These are phyloP conservation scores for Glaucomys volans DNA, from an alignment of 2,113 vertebrate genomes.

Conservation along the genomic window DNA sequence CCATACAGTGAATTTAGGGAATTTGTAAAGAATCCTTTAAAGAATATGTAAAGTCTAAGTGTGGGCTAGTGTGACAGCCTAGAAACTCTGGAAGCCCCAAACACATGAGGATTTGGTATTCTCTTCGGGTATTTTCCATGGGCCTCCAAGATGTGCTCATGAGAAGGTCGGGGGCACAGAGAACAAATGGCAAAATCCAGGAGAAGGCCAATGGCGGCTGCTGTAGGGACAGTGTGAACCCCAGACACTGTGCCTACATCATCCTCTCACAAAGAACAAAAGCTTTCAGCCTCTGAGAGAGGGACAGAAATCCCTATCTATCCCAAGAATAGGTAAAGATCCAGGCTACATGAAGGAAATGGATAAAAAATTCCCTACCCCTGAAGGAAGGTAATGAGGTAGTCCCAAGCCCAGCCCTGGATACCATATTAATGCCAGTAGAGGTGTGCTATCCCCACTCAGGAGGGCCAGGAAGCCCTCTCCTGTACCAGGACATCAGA, in stretches of 20 bases:
- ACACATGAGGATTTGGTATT: neutral
- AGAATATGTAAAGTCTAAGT: neutral
- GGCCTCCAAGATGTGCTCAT: neutral
- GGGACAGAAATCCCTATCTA: neutral
- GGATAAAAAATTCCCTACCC: neutral
- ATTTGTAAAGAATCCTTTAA: neutral
- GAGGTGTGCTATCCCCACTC: neutral
- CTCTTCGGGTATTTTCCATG: neutral
- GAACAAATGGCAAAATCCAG: neutral
- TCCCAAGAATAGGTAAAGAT: neutral
- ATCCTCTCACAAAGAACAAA: neutral
- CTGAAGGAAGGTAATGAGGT: neutral
- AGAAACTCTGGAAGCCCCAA: neutral
- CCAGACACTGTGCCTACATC: neutral
- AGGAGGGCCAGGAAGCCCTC: neutral
- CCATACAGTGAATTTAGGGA: neutral
- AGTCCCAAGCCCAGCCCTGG: neutral
- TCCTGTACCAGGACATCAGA: neutral
- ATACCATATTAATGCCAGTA: neutral
- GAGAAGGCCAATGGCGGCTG: neutral
- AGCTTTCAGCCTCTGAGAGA: neutral
- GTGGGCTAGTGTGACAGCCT: neutral
- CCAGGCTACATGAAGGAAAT: neutral
- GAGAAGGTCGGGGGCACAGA: neutral
- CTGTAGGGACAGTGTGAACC: neutral